Percentiles rank a stretch among this genome's conserved stretches.
Evolutionary conservation across 2,888 invertebrate genomes (phyloP).

Genomic region (Aricia artaxerxes): DNA sequence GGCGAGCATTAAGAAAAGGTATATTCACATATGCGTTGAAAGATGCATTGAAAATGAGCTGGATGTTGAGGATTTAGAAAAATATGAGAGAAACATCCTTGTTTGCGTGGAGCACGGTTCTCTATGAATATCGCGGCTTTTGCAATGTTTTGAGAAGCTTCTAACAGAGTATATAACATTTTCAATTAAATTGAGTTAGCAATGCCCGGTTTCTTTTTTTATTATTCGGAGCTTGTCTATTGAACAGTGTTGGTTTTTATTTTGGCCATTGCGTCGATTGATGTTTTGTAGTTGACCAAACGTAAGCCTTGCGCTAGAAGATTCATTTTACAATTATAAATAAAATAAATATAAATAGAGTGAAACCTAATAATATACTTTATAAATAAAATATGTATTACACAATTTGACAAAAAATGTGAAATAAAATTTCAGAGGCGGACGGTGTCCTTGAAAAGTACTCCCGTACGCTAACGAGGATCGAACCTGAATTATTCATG

Average conservation of each 20-base stretch:
- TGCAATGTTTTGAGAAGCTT: neutral
- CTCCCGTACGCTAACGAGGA: conserved; percentile 53
- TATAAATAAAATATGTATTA: neutral
- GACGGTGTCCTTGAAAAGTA: conserved; percentile 53
- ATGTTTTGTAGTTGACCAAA: too few species aligned
- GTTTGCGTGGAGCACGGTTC: neutral
- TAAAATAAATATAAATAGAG: too few species aligned
- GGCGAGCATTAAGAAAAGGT: conserved; percentile 23
- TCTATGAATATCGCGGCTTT: neutral
- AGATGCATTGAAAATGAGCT: conserved; percentile 29
- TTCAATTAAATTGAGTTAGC: neutral
- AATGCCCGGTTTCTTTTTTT: neutral
- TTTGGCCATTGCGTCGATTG: too few species aligned
- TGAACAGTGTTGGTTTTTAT: too few species aligned
- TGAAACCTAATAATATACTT: too few species aligned
- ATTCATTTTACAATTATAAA: too few species aligned
- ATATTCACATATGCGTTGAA: neutral
- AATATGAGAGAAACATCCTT: conserved; percentile 18
- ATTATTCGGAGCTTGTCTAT: too few species aligned
- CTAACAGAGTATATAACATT: neutral
- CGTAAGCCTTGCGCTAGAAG: too few species aligned
- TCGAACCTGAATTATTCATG: conserved; percentile 57
- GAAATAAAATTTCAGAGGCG: conserved; percentile 38
- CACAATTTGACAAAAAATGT: conserved; percentile 27
- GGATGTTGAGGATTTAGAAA: conserved; percentile 26